Conservation (phyloP, 2,888 invertebrate species). For the Odiellus spinosus region DNA sequence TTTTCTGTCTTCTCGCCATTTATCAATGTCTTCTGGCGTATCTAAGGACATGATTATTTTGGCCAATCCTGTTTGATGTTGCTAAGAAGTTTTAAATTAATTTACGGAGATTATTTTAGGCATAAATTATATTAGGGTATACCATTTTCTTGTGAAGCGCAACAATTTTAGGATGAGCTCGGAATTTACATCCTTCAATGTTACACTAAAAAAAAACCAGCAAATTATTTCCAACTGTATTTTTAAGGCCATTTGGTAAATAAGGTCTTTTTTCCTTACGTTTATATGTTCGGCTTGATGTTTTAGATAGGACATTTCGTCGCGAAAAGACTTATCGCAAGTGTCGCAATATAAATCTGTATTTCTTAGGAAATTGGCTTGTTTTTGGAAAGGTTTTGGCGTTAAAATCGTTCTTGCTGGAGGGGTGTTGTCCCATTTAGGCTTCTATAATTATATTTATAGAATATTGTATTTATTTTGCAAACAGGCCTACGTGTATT, state of each 20-base stretch:
- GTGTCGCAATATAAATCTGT: slow-evolving; percentile 38
- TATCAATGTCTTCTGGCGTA: slow-evolving; percentile 62
- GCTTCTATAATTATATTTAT: too few species aligned
- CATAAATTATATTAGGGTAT: slow-evolving; percentile 3
- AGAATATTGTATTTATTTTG: too few species aligned
- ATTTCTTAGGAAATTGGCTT: too few species aligned
- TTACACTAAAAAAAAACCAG: slow-evolving; percentile 38
- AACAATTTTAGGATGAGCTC: slow-evolving; percentile 59
- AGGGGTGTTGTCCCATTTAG: too few species aligned
- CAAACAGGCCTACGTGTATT: too few species aligned
- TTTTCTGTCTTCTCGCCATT: slow-evolving; percentile 68
- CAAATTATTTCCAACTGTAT: not conserved
- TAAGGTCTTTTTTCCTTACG: slow-evolving; percentile 19
- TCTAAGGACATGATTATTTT: slow-evolving; percentile 55
- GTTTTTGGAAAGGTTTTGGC: too few species aligned
- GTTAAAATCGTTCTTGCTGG: too few species aligned
- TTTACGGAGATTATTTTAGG: not conserved
- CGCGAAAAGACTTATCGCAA: slow-evolving; percentile 60
- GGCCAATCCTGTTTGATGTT: slow-evolving; percentile 68
- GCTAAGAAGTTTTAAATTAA: slow-evolving; percentile 31
- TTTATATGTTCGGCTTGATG: slow-evolving; percentile 58
- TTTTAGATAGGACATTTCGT: slow-evolving; percentile 40
- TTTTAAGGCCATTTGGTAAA: not conserved
- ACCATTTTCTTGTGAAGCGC: slow-evolving; percentile 58
- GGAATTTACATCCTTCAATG: slow-evolving; percentile 60